A percentile compares a stretch with the other conserved stretches of the same genome.
phyloP scores from a whole-genome alignment of 2,797 vertebrate genomes.

The Halcyon chelicuti region DNA sequence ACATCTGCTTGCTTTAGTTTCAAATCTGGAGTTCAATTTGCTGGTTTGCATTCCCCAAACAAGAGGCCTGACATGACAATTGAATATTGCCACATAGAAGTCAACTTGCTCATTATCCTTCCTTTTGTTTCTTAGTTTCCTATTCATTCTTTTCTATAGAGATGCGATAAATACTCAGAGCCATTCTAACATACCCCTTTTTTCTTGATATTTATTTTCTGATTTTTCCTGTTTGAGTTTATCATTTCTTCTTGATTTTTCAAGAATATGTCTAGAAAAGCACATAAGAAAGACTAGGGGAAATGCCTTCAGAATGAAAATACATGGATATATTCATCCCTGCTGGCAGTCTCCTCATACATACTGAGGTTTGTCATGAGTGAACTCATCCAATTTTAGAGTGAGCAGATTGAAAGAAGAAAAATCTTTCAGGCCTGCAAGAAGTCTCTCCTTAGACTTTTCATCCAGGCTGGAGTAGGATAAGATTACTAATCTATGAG shows the following conservation, averaged over 20 bases:
- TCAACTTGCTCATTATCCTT: not conserved
- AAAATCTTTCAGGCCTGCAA: not conserved
- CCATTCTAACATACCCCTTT: not conserved
- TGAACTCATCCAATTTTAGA: not conserved
- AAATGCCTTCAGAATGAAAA: not conserved
- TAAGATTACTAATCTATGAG: not conserved
- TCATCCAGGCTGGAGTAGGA: not conserved
- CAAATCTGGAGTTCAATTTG: not conserved
- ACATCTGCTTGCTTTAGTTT: not conserved
- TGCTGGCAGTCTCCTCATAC: not conserved
- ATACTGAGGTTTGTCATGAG: not conserved
- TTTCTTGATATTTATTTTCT: not conserved
- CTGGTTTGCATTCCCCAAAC: not conserved
- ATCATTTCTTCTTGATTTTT: not conserved
- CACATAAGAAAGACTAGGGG: not conserved
- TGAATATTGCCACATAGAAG: not conserved
- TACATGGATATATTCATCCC: not conserved
- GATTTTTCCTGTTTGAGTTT: not conserved
- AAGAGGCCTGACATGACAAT: not conserved
- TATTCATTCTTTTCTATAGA: not conserved
- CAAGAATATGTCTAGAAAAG: not conserved
- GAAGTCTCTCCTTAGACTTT: not conserved
- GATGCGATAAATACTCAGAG: not conserved
- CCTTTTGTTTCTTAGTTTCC: not conserved
- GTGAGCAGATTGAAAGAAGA: not conserved